These are phyloP conservation scores for Limnephilus marmoratus DNA, from an alignment of 2,888 invertebrate species.

Conservation along the genomic window DNA sequence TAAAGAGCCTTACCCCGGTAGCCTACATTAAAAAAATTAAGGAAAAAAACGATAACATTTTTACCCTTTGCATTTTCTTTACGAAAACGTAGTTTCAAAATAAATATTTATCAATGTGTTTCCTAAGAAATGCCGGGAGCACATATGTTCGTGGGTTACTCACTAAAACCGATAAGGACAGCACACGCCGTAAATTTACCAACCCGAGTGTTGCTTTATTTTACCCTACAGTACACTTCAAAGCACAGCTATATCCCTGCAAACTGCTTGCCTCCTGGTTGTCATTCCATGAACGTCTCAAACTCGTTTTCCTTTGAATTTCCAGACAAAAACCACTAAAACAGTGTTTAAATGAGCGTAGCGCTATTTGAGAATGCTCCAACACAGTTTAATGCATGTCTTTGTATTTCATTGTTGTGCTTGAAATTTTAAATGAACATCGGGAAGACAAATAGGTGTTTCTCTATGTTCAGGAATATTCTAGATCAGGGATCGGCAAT, in stretches of 20 bases:
- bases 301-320: not conserved
- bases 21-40: not conserved
- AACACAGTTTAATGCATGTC: not conserved
- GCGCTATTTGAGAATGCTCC: not conserved
- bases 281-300: not conserved
- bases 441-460: not conserved
- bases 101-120: not conserved
- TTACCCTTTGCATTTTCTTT: not conserved
- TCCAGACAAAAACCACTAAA: not conserved
- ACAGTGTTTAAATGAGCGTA: not conserved
- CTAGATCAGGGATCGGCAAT: not conserved
- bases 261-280: not conserved
- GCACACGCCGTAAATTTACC: not conserved
- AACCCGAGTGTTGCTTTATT: not conserved
- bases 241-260: not conserved
- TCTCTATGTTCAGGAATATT: not conserved
- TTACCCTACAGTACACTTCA: not conserved
- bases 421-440: not conserved
- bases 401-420: not conserved
- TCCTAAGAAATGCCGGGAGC: not conserved
- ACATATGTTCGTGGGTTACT: not conserved
- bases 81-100: not conserved
- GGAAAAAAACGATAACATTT: not conserved
- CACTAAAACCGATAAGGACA: not conserved
- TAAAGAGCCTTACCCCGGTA: too few species aligned